Percentiles rank a stretch among this genome's conserved stretches.
Conservation (phyloP, 2,797 vertebrate species). For the Tiaroga cobitis region DNA sequence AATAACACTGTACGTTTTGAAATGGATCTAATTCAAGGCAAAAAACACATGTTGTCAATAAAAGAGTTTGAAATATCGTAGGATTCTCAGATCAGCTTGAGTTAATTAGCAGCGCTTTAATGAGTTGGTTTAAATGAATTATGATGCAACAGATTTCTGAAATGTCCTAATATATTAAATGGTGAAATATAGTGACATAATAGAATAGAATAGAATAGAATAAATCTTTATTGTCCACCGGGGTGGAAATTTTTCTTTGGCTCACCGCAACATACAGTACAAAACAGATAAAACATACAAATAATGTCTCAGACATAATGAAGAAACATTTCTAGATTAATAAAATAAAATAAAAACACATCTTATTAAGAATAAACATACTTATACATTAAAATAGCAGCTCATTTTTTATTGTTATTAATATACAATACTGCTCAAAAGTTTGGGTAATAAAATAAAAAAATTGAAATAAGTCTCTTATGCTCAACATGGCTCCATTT, state of each 20-base stretch:
- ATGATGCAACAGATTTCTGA: not conserved
- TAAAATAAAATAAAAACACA: too few relatives aligned
- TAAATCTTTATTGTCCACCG: too few relatives aligned
- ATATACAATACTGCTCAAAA: not conserved
- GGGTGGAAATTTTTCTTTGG: too few relatives aligned
- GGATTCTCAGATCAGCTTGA: constrained; percentile 47
- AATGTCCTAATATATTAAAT: constrained; percentile 16
- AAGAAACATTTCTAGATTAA: too few relatives aligned
- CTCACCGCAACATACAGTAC: too few relatives aligned
- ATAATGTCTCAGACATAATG: too few relatives aligned
- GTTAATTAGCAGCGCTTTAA: constrained; percentile 53
- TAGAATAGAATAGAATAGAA: too few relatives aligned
- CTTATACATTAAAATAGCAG: too few relatives aligned
- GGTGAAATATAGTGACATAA: not conserved
- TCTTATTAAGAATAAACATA: too few relatives aligned
- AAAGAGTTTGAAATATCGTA: constrained; percentile 41
- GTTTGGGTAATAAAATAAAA: too few relatives aligned
- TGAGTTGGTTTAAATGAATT: constrained; percentile 26
- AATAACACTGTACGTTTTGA: constrained; percentile 49
- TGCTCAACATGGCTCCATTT: not conserved
- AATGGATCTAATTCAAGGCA: constrained; percentile 48
- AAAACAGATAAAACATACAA: too few relatives aligned
- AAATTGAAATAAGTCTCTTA: not conserved
- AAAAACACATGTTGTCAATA: constrained; percentile 48
- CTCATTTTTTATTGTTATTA: too few relatives aligned